A percentile compares a stretch with the other conserved stretches of the same genome.
Conservation (phyloP, 2,888 invertebrate genomes). For the Cantharis lateralis region DNA sequence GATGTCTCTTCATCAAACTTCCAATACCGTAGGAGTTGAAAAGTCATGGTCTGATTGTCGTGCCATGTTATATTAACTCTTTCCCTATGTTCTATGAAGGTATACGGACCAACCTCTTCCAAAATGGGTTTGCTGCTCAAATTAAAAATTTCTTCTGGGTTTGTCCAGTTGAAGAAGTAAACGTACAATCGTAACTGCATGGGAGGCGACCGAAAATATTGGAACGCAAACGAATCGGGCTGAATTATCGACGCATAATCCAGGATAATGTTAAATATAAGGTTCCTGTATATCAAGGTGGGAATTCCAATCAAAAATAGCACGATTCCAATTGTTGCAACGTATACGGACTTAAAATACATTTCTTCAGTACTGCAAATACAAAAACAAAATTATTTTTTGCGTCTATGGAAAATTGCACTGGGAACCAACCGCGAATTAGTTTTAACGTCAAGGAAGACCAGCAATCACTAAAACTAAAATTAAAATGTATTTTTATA, state of each 20-base stretch:
- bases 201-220: slow-evolving; percentile 72
- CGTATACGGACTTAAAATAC: neutral
- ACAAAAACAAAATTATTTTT: neutral
- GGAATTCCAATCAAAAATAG: neutral
- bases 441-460: too few relatives aligned
- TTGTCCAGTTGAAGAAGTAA: slow-evolving; percentile 82
- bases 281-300: neutral
- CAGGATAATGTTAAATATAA: neutral
- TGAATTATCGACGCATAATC: neutral
- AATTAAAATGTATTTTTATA: neutral
- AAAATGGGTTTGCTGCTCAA: slow-evolving; percentile 60
- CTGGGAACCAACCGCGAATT: too few relatives aligned
- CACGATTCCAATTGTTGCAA: neutral
- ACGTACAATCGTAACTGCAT: slow-evolving; percentile 69
- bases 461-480: too few relatives aligned
- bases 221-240: slow-evolving; percentile 52
- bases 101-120: slow-evolving; percentile 65
- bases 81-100: slow-evolving; percentile 67
- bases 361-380: neutral
- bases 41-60: slow-evolving; percentile 74
- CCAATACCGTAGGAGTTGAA: slow-evolving; percentile 69
- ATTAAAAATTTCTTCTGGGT: slow-evolving; percentile 67
- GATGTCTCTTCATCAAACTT: slow-evolving; percentile 70
- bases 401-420: neutral
- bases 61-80: slow-evolving; percentile 78